A percentile compares a stretch with the other conserved stretches of the same genome.
phyloP scores from a whole-genome alignment of 2,797 vertebrate species.

The Enteromius radiatus region DNA sequence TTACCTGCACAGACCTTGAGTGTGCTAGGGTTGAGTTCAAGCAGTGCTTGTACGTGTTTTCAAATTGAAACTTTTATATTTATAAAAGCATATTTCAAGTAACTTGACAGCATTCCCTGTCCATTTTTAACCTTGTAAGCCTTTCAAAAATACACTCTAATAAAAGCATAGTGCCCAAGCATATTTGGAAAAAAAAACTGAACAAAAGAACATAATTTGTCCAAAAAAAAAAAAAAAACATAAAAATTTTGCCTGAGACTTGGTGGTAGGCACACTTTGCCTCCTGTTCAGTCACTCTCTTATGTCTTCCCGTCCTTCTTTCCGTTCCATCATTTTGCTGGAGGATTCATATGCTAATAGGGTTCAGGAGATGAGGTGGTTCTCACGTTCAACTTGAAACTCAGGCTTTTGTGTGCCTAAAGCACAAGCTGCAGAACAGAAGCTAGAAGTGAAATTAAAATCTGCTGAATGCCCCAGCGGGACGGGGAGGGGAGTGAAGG shows the following conservation, averaged over 20 bases:
- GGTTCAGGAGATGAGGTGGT: slow-evolving; percentile 93
- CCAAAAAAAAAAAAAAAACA: neutral
- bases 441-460: slow-evolving; percentile 87
- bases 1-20: slow-evolving; percentile 15
- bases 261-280: slow-evolving; percentile 51
- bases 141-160: neutral
- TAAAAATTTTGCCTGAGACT: slow-evolving; percentile 37
- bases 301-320: slow-evolving; percentile 61
- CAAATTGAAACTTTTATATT: slow-evolving; percentile 9
- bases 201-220: slow-evolving; percentile 7
- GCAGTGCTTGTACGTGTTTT: neutral
- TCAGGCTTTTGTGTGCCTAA: slow-evolving; percentile 84
- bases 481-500: slow-evolving; percentile 66
- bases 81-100: neutral
- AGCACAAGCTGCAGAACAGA: slow-evolving; percentile 81
- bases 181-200: slow-evolving; percentile 22
- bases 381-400: slow-evolving; percentile 92
- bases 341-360: slow-evolving; percentile 92
- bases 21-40: slow-evolving; percentile 24
- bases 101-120: neutral
- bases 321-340: slow-evolving; percentile 75
- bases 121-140: neutral
- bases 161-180: neutral
- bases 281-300: slow-evolving; percentile 57
- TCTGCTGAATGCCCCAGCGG: slow-evolving; percentile 81